Evolutionary conservation across 2,888 invertebrate genomes (phyloP), one percentile per base, ranked within the genome.

Genomic region (Erannis defoliaria): DNA sequence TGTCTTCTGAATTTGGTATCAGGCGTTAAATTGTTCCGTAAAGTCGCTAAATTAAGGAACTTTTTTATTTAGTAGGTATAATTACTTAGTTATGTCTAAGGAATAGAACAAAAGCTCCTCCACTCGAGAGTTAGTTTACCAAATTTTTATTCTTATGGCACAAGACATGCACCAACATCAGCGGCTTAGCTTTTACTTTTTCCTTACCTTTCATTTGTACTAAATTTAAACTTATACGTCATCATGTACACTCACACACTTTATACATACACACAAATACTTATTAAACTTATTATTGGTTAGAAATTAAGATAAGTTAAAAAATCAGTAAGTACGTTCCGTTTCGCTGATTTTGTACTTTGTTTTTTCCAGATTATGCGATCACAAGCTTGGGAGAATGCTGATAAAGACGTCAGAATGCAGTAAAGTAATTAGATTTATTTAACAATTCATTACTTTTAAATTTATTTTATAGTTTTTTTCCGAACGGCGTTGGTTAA

Each of bases 321-420:
- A n/a, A n/a, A n/a, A n/a, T n/a, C n/a, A n/a, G n/a, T n/a, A n/a
- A 12, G 9, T 12, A 1, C 29, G 0, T 16, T 29, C 9, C n/a
- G 18, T n/a, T 31, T 31, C 23, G 16, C 12, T 31, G 1, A 46
- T 31, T 29, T 18, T 4, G 33, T 21, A 48, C 23, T 37, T 37
- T 57, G 5, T 49, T 59, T 55, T 76, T 94, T 87, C 48, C 90
- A 94, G 94, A 93, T 89, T 94, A 93, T 76, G 94, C 94, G 54
- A 93, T 94, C 70, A 93, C 94, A 14, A 93, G 93, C 74, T 81
- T 93, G 55, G 94, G 94, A 23, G 94, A 94, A 78, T 94, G 94
- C 83, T 94, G 88, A 91, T 81, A 50, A n/a, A 10, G 8, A n/a
- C 12, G 31, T 5, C 18, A 23, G 48, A 21, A 33, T 9, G 23